These are phyloP conservation scores for Operophtera brumata DNA, from an alignment of 2,888 invertebrate species.

Conservation along the genomic window DNA sequence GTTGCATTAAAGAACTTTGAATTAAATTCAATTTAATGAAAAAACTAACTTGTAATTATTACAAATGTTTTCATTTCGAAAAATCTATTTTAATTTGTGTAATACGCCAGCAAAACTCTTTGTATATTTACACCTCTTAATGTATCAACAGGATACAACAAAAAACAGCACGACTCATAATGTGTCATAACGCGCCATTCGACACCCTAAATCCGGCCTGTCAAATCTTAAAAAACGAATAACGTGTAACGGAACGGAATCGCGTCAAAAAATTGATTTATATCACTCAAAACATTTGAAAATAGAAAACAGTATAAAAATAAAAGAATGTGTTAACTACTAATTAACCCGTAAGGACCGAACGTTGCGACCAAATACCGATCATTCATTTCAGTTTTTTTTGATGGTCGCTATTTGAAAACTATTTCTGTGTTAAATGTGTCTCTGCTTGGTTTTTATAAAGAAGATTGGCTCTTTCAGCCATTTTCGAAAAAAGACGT, in stretches of 20 bases:
- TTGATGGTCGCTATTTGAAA: slow-evolving; percentile 14
- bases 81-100: too few species aligned
- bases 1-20: too few species aligned
- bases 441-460: too few species aligned
- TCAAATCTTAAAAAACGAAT: slow-evolving; percentile 65
- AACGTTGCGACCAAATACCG: slow-evolving; percentile 13
- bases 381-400: slow-evolving; percentile 20
- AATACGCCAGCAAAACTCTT: neutral
- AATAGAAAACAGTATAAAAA: slow-evolving; percentile 40
- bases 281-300: slow-evolving; percentile 51
- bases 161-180: slow-evolving; percentile 52
- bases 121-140: slow-evolving; percentile 14
- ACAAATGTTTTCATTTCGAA: too few species aligned
- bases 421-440: slow-evolving; percentile 11
- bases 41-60: too few species aligned
- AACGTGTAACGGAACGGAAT: slow-evolving; percentile 67
- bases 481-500: too few species aligned
- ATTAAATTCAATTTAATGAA: too few species aligned
- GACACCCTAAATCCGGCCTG: slow-evolving; percentile 71
- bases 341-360: slow-evolving; percentile 57
- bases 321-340: slow-evolving; percentile 52
- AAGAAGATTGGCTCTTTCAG: too few species aligned
- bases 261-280: slow-evolving; percentile 73
- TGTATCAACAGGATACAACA: slow-evolving; percentile 48
- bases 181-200: slow-evolving; percentile 53